Evolutionary conservation across 2,113 vertebrate species (phyloP), one percentile per base, ranked within the genome.

Genomic region (Ictalurus punctatus): DNA sequence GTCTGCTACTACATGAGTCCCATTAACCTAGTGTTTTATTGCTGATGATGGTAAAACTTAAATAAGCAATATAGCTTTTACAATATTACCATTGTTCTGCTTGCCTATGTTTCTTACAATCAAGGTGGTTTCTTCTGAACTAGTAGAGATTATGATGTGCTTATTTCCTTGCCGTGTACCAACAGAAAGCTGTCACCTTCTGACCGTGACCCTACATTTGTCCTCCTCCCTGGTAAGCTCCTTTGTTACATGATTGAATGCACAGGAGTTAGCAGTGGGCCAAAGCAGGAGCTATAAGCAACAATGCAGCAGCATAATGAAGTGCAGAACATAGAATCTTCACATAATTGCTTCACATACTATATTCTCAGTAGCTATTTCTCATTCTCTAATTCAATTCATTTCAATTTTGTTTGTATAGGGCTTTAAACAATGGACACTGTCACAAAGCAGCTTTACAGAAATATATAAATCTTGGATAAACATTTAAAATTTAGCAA

Each of bases 41-140:
- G 19, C 65, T 85, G 48, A 52, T 85, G 44, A 85, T 69, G 67
- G n/a, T 30, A 56, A n/a, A 48, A 85, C 65, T 21, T 85, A 71
- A 69, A 71, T 34, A 71, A 71, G 27, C n/a, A 71, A 48, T 48
- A 34, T 30, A 71, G 23, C 63, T 27, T 27, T 25, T 65, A 27
- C 7, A 27, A 27, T 27, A 65, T 65, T 65, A 59, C 0, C 19
- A 59, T 59, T 59, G 17, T 21, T 59, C 4, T 59, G 0, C 19
- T 21, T 21, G 58, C 58, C 58, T 59, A 59, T 58, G 56, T 58
- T 58, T 58, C 17, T 58, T 16, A 58, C 56, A 58, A 16, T 16
- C 58, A 59, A 17, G 58, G 0, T 4, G 6, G 59, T 23, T 61
- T 61, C 19, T 19, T 61, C 59, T 61, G 59, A 61, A 21, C 59